phyloP scores from a whole-genome alignment of 1,140 invertebrate species.

The Drosophila tristis region DNA sequence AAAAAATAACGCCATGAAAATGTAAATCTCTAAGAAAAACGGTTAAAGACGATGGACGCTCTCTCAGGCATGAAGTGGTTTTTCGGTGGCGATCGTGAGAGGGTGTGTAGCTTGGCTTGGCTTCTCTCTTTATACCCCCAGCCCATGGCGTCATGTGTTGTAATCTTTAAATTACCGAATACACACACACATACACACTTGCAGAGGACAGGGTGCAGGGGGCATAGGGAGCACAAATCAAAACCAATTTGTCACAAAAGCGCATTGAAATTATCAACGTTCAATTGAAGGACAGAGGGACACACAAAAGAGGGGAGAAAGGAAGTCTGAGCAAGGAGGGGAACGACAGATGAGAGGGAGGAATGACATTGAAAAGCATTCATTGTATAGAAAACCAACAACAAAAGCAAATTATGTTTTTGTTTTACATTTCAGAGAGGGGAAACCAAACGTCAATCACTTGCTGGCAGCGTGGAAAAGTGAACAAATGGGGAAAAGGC shows the following conservation, averaged over 20 bases:
- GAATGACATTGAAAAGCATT: constrained; percentile 67
- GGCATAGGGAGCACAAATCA: constrained; percentile 53
- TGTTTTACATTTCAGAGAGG: constrained; percentile 48
- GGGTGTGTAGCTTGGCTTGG: constrained; percentile 7
- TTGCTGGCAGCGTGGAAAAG: constrained; percentile 39
- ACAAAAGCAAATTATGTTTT: constrained; percentile 64
- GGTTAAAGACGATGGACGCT: constrained; percentile 37
- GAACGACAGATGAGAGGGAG: constrained; percentile 4
- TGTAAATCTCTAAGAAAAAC: constrained; percentile 49
- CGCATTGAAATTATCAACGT: constrained; percentile 73
- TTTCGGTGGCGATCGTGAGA: neutral
- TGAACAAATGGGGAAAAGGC: constrained; percentile 26
- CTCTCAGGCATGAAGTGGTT: constrained; percentile 73
- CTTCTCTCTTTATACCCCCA: too few species aligned
- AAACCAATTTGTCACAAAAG: constrained; percentile 79
- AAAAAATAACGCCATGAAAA: constrained; percentile 63
- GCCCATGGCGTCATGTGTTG: constrained; percentile 56
- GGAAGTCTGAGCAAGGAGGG: constrained; percentile 21
- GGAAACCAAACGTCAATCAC: constrained; percentile 70
- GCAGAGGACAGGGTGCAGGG: constrained; percentile 27
- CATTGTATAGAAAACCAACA: constrained; percentile 52
- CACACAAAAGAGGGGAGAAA: neutral
- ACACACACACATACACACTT: constrained; percentile 14
- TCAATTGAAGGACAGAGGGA: constrained; percentile 55
- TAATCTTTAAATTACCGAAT: constrained; percentile 69